Base-by-base conservation (phyloP, 2,113 vertebrate genomes). In the Theristicus caerulescens region DNA sequence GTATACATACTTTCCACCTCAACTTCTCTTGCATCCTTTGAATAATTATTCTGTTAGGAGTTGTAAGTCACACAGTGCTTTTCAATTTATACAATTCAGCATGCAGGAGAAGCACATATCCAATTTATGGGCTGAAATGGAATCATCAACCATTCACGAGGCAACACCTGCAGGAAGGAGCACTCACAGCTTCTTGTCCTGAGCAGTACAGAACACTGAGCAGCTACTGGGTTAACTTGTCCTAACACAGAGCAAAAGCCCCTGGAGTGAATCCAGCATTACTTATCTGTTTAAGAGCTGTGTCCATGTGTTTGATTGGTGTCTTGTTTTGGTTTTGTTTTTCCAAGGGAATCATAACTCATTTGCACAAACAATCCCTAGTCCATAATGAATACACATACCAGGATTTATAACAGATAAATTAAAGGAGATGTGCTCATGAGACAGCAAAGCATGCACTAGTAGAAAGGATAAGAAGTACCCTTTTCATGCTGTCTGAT, bases 351-450 rank as follows among this genome's bases (percentile, higher is more conserved):
- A 78, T 94, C 67, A 44, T 92, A 94, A 90, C 26, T 96, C 54
- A 83, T 90, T 97, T 96, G 71, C 51, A 78, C 73, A 91, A 81
- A 81, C 27, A 88, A 83, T 91, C 59, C 67, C 54, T 74, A 0
- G 21, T 83, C 79, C 59, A 46, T 67, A 93, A 86, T 82, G 76
- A 90, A 92, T 78, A 73, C 24, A 52, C 51, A 42, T 44, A 92
- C 51, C 26, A 74, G 59, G 88, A 95, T 94, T 94, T 92, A 84
- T 88, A 93, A 77, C 57, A 86, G 71, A 74, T 90, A 90, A 93
- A 65, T 91, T 85, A 82, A 92, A 96, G 65, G 54, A 91, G 44
- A 81, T 55, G 34, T 52, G 59, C 62, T 90, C 16, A 81, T 57
- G 52, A 67, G 90, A 86, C 67, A 86, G 64, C n/a, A 94, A 92